Percentiles rank a stretch among this genome's conserved stretches.
Conservation (phyloP, 1,140 invertebrate species). For the Bombus confusus region DNA sequence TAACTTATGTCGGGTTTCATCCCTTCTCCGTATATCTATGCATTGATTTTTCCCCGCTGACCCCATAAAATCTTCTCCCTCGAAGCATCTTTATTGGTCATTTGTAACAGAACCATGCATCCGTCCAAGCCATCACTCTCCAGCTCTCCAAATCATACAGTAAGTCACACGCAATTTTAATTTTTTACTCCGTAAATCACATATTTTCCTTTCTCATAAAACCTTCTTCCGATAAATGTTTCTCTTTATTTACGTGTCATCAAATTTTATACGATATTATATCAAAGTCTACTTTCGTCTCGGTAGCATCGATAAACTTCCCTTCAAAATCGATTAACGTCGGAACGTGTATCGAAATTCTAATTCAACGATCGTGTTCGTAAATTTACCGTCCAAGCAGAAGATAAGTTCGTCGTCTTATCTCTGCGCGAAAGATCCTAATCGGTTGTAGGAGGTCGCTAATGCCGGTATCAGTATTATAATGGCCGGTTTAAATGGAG, state of each 20-base stretch:
- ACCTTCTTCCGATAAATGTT: not conserved
- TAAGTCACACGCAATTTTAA: not conserved
- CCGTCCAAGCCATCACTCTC: not conserved
- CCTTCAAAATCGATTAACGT: not conserved
- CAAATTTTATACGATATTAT: no score
- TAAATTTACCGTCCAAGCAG: not conserved
- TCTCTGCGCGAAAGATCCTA: not conserved
- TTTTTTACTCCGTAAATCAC: not conserved
- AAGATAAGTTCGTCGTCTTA: not conserved
- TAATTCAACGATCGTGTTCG: not conserved
- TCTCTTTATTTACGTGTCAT: not conserved
- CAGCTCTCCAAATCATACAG: no score
- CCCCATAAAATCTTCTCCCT: not conserved
- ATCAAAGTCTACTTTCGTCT: not conserved
- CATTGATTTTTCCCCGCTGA: not conserved
- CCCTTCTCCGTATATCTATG: not conserved
- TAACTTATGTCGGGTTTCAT: not conserved
- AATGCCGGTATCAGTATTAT: constrained; percentile 7
- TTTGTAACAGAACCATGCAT: not conserved
- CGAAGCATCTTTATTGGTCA: not conserved
- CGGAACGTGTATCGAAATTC: not conserved
- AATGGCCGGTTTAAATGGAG: constrained; percentile 5
- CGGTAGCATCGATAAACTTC: not conserved
- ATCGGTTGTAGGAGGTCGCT: not conserved
- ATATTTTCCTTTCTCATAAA: not conserved